Evolutionary conservation across 2,888 invertebrate genomes (phyloP), one percentile per base, ranked within the genome.

Genomic region (Cheilosia pagana): DNA sequence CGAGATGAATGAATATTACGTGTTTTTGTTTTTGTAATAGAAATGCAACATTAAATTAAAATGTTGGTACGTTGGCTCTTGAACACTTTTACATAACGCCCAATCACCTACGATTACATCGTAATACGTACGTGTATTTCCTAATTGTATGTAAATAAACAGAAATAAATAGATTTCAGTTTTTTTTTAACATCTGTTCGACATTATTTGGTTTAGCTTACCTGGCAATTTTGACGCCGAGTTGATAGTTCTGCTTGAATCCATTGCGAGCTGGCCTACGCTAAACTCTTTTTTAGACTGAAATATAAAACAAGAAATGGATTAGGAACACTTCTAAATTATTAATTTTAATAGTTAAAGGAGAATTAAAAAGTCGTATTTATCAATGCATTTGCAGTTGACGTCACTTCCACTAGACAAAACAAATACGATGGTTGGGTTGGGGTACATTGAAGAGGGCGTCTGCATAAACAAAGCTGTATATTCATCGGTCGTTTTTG

Each of bases 211-310:
- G 50, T 70, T 65, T 65, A 86, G 76, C 81, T 81, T 57, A 86
- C 86, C 86, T 77, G 86, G 86, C 68, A 86, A 52, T 86, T 77
- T 76, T 31, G 86, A 48, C 52, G 81, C 53, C 76, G 68, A 63
- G 53, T 21, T 72, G 57, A 67, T 60, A 52, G 85, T 72, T 76
- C 81, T 71, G 65, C 57, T 71, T 71, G 75, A 45, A 71, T 85
- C 71, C 85, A 85, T 85, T 57, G 31, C 23, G 4, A 31, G 25
- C 16, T 62, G 65, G 67, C 79, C 59, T 79, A 41, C 45, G 31
- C 28, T 70, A 23, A 43, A 35, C 21, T 67, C 23, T 39, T n/a
- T 25, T 60, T 79, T 35, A 65, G 57, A 70, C 78, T 79, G 83
- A 59, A 79, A 83, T 59, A 8, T 60, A 74, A 59, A 25, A 16